Evolutionary conservation across 2,888 invertebrate genomes (phyloP).

Genomic region (Trachelus iudaicus): DNA sequence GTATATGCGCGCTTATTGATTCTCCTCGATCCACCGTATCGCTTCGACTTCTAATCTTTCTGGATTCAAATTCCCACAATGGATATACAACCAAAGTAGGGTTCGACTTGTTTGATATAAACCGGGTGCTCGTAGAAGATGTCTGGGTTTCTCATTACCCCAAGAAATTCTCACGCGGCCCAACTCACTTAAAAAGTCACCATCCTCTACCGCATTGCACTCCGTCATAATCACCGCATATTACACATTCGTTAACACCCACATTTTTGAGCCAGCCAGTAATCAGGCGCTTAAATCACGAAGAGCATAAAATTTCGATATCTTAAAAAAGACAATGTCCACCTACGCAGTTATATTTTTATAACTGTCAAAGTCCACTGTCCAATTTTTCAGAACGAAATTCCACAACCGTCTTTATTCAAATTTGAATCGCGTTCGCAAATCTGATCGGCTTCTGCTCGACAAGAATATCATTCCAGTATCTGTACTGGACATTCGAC

Average conservation of each 20-base stretch:
- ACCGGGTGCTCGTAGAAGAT: conserved; percentile 16
- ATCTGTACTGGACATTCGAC: too few species aligned
- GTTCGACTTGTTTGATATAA: conserved; percentile 21
- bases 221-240: conserved; percentile 16
- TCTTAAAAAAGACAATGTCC: not conserved
- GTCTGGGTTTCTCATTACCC: conserved; percentile 39
- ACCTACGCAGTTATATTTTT: not conserved
- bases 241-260: conserved; percentile 23
- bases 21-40: not conserved
- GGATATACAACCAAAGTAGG: not conserved
- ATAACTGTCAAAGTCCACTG: too few species aligned
- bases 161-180: conserved; percentile 23
- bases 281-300: not conserved
- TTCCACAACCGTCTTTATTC: not conserved
- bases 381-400: not conserved
- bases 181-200: conserved; percentile 23
- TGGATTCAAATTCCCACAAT: not conserved
- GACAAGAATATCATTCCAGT: too few species aligned
- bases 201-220: conserved; percentile 19
- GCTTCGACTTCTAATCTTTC: not conserved
- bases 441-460: too few species aligned
- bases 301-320: not conserved
- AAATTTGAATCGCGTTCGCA: not conserved
- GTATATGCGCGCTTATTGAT: not conserved
- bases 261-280: not conserved